Conservation (phyloP, 2,888 invertebrate genomes). For the Bugula neritina region DNA sequence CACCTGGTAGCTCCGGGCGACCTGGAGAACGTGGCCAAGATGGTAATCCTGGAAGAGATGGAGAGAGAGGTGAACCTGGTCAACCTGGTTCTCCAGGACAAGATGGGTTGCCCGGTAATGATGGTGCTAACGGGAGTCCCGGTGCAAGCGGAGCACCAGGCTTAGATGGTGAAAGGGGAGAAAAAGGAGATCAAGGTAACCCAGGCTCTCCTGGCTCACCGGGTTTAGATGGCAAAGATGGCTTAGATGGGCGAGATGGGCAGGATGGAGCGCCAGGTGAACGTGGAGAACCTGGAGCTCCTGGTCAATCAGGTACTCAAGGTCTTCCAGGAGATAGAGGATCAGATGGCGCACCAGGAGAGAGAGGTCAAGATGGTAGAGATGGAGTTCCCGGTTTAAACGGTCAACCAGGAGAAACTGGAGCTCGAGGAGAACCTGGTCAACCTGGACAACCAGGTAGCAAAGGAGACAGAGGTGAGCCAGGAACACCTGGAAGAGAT, state of each 20-base stretch:
- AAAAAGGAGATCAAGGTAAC: constrained; percentile 20
- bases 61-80: neutral
- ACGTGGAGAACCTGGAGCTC: neutral
- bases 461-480: neutral
- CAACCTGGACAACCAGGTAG: constrained; percentile 26
- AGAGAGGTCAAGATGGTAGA: constrained; percentile 16
- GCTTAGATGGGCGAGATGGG: constrained; percentile 26
- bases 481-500: constrained; percentile 15
- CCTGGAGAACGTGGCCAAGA: constrained; percentile 27
- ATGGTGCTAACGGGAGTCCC: constrained; percentile 5
- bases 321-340: constrained; percentile 29
- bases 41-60: constrained; percentile 14
- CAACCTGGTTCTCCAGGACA: constrained; percentile 4
- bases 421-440: constrained; percentile 21
- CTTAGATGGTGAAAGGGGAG: neutral
- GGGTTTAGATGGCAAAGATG: constrained; percentile 6
- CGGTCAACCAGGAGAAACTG: constrained; percentile 12
- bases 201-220: constrained; percentile 25
- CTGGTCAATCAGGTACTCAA: constrained; percentile 6
- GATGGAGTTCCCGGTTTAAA: neutral
- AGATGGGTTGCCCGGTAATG: constrained; percentile 6
- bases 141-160: neutral
- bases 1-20: neutral
- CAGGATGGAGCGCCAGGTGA: constrained; percentile 23
- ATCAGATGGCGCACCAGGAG: constrained; percentile 27